These are phyloP conservation scores for Sparidentex hasta DNA, from an alignment of 2,797 vertebrate species.

Conservation along the genomic window DNA sequence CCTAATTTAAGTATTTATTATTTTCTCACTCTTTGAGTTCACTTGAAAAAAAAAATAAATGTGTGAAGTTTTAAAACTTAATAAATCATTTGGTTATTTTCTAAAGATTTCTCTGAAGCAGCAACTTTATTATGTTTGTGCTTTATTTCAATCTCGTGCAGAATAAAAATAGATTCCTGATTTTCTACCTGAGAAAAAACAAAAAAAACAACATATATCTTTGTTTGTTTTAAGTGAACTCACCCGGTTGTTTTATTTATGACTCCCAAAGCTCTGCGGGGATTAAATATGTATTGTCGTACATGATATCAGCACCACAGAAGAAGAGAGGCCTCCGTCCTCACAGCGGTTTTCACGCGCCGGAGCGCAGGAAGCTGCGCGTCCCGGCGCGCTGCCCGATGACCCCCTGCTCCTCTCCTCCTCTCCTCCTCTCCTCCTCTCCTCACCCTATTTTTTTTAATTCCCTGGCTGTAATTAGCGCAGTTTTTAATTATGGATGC, in stretches of 20 bases:
- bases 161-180: too few relatives aligned
- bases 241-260: constrained; percentile 83
- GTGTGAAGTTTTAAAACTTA: constrained; percentile 81
- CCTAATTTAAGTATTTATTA: constrained; percentile 66
- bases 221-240: constrained; percentile 57
- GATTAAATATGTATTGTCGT: constrained; percentile 88
- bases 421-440: too few relatives aligned
- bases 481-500: constrained; percentile 92
- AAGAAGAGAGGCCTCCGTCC: constrained; percentile 51
- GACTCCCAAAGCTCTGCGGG: constrained; percentile 77
- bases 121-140: constrained; percentile 55
- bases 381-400: constrained; percentile 9
- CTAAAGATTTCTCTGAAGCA: constrained; percentile 43
- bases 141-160: not conserved
- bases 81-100: constrained; percentile 85
- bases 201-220: constrained; percentile 9
- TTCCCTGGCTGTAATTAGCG: constrained; percentile 72
- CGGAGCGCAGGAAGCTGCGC: not conserved
- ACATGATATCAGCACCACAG: constrained; percentile 56
- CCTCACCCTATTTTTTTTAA: constrained; percentile 40
- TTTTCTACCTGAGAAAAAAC: not conserved
- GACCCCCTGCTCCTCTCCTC: too few relatives aligned
- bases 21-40: constrained; percentile 76
- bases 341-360: constrained; percentile 57
- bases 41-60: constrained; percentile 71